A percentile compares a stretch with the other conserved stretches of the same genome.
Evolutionary conservation across 2,113 vertebrate genomes (phyloP).

Genomic region (Pelodiscus sinensis): DNA sequence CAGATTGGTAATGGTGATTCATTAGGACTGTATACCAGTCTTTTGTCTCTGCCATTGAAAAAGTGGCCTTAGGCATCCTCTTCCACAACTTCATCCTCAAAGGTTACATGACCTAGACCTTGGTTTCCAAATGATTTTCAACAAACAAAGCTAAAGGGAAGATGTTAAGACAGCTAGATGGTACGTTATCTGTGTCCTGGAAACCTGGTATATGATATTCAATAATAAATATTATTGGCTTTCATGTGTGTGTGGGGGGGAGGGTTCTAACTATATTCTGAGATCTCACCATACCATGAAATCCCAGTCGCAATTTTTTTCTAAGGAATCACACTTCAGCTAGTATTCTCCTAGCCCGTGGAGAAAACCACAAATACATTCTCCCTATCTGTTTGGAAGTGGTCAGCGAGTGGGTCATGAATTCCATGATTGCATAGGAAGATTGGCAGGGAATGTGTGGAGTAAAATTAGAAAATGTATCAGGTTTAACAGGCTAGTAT

Average conservation of each 20-base stretch:
- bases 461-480: neutral
- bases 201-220: neutral
- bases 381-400: neutral
- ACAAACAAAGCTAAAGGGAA: neutral
- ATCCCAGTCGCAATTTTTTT: neutral
- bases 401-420: neutral
- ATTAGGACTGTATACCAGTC: neutral
- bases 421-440: fast-evolving
- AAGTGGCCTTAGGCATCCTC: neutral
- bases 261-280: neutral
- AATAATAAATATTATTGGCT: neutral
- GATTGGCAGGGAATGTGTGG: neutral
- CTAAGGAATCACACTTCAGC: neutral
- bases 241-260: neutral
- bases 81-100: neutral
- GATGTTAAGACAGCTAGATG: neutral
- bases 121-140: neutral
- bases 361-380: neutral
- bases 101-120: neutral
- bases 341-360: neutral
- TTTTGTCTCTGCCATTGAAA: neutral
- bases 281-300: neutral
- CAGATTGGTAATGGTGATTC: neutral
- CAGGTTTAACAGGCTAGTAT: neutral
- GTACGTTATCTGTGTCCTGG: neutral